Percentiles rank a stretch among this genome's conserved stretches.
Evolutionary conservation across 1,140 invertebrate genomes (phyloP).

Genomic region (Drosophila funebris): DNA sequence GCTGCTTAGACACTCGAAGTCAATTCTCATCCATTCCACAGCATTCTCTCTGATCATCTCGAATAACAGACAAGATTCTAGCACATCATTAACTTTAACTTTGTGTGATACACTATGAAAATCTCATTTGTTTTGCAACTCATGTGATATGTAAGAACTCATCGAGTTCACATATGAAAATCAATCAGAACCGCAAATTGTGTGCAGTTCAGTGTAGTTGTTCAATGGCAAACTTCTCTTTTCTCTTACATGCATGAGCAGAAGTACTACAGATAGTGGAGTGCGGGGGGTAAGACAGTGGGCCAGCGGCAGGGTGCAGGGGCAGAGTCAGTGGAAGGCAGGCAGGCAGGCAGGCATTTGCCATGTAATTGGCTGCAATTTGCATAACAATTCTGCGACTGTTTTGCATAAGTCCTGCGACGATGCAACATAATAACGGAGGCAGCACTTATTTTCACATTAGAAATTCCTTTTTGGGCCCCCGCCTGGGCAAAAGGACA

Average conservation of each 20-base stretch:
- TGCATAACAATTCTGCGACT: constrained; percentile 82
- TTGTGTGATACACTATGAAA: not conserved
- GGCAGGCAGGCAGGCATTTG: constrained; percentile 57
- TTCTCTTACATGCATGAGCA: not conserved
- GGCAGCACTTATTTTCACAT: constrained; percentile 73
- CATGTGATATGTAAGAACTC: not conserved
- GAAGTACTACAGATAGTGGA: not conserved
- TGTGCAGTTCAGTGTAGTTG: constrained; percentile 63
- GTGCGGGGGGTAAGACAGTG: not conserved
- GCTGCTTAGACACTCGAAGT: too few species aligned
- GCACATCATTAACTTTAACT: too few species aligned
- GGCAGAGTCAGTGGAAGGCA: not conserved
- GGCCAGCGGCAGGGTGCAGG: not conserved
- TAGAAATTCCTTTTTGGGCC: constrained; percentile 76
- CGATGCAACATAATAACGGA: constrained; percentile 76
- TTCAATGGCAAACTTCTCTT: constrained; percentile 57
- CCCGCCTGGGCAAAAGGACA: constrained; percentile 1
- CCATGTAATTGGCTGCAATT: constrained; percentile 80
- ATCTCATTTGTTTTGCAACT: not conserved
- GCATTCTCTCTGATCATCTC: too few species aligned
- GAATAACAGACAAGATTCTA: too few species aligned
- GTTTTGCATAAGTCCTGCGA: constrained; percentile 80
- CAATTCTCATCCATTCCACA: too few species aligned
- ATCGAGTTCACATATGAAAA: constrained; percentile 1
- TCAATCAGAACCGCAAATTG: constrained; percentile 15